phyloP scores from a whole-genome alignment of 2,888 invertebrate genomes.

The Pachydiplax longipennis region DNA sequence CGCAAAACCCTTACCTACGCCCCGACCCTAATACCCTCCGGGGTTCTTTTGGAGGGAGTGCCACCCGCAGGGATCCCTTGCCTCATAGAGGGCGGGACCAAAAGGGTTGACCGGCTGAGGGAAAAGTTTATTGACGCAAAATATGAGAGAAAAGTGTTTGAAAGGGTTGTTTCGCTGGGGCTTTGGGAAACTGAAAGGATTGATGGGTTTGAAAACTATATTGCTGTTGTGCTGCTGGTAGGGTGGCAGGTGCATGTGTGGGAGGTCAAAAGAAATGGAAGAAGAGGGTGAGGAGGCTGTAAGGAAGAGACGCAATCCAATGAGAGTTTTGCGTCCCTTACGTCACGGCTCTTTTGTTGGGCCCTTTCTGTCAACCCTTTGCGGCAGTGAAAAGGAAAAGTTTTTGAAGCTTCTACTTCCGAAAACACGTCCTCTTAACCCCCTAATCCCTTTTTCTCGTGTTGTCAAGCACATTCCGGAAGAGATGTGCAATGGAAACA shows the following conservation, averaged over 20 bases:
- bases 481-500: no score
- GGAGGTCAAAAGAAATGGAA: neutral
- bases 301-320: neutral
- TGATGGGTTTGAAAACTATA: neutral
- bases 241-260: neutral
- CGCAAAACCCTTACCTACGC: neutral
- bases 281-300: neutral
- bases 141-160: neutral
- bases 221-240: neutral
- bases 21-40: neutral
- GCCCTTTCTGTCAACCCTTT: neutral
- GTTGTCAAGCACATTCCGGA: no score
- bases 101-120: conserved; percentile 30
- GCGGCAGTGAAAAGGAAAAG: neutral
- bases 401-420: neutral
- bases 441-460: neutral
- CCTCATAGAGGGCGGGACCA: neutral
- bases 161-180: neutral
- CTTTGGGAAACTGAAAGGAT: neutral
- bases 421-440: neutral
- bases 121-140: conserved; percentile 21
- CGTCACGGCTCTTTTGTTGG: neutral
- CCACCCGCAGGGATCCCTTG: neutral
- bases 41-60: neutral
- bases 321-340: neutral